These are phyloP conservation scores for Babyrousa celebensis DNA, from an alignment of 2,797 vertebrate genomes.

Conservation along the genomic window DNA sequence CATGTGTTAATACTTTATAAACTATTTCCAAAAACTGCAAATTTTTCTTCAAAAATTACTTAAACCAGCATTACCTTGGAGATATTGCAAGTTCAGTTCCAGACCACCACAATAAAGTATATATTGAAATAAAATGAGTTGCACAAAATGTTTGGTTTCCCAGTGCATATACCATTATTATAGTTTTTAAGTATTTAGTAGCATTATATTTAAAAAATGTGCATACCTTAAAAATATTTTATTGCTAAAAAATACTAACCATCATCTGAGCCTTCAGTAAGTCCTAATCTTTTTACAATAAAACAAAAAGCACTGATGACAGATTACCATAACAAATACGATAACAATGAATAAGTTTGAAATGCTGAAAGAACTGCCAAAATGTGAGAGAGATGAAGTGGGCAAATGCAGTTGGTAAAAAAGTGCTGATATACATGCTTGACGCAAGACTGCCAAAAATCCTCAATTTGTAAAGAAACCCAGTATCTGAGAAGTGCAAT, in stretches of 20 bases:
- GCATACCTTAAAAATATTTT: not conserved
- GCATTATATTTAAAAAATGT: not conserved
- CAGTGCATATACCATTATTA: not conserved
- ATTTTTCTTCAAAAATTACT: slow-evolving; percentile 19
- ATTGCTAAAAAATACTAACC: not conserved
- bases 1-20: slow-evolving; percentile 14
- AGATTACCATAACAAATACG: not conserved
- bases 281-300: not conserved
- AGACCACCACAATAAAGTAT: not conserved
- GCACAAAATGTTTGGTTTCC: not conserved
- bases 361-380: not conserved
- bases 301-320: not conserved
- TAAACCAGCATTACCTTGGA: not conserved
- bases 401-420: not conserved
- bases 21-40: slow-evolving; percentile 52
- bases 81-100: not conserved
- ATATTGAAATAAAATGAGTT: not conserved
- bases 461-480: not conserved
- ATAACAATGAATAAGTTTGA: not conserved
- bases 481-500: not conserved
- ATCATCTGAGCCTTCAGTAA: not conserved
- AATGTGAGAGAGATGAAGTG: not conserved
- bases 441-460: not conserved
- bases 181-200: not conserved
- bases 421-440: accelerated